Evolutionary conservation across 2,888 invertebrate genomes (phyloP), one percentile per base, ranked within the genome.

Genomic region (Harpalus rubripes): DNA sequence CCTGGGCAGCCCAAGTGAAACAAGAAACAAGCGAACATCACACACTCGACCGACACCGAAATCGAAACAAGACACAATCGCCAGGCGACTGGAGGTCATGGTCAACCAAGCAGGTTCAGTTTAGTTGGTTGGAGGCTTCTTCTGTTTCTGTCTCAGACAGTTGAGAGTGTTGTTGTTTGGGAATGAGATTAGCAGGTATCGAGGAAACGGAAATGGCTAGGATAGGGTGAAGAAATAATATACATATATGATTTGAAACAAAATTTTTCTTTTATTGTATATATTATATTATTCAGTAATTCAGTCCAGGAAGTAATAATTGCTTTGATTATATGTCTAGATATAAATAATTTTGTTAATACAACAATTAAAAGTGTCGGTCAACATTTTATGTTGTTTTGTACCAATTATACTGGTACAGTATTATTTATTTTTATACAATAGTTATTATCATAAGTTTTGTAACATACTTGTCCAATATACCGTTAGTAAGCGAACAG

Each of bases 41-140:
- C 44, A 52, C 44, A 52, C 44, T 12, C 44, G 44, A 52, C 44
- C 44, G 44, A 52, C 44, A 52, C 44, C 44, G 44, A 52, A 52
- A 52, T 4, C 44, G 44, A 52, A 52, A 52, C 44, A 52, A 52
- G 44, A 52, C 44, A 52, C 44, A 52, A 52, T 52, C 44, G 44
- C 44, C 44, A 52, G 44, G 32, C 32, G 32, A 32, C 4, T 52
- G 44, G 44, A 52, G 44, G 44, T 52, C 44, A 52, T 52, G 44
- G 44, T 52, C 44, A 52, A 52, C 1, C 10, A 52, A 52, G 44
- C 44, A 52, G 10, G 44, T 12, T 8, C 44, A 52, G 44, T 22
- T 22, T 22, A 22, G 44, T 44, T 44, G 44, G 10, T 10, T 44
- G 10, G 10, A 12, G 10, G 44, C 44, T 52, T 52, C 44, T 52